phyloP scores from a whole-genome alignment of 2,797 vertebrate genomes.

The Rhincodon typus region DNA sequence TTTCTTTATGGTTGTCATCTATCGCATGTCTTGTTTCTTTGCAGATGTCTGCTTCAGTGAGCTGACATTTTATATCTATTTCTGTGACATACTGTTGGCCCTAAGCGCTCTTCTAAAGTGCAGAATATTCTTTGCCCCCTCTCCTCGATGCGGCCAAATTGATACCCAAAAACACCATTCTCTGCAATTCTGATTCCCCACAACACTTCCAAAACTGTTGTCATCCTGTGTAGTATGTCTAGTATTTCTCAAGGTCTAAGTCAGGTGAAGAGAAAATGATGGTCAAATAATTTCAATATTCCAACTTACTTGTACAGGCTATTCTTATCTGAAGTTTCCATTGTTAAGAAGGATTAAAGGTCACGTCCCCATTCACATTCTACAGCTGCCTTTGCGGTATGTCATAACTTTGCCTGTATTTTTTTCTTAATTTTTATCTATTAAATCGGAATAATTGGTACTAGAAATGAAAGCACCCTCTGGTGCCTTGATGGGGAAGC shows the following conservation, averaged over 20 bases:
- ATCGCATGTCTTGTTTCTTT: neutral
- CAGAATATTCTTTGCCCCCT: neutral
- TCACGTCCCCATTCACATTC: neutral
- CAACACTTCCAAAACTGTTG: too few relatives aligned
- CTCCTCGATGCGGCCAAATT: neutral
- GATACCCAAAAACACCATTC: neutral
- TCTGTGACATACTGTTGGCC: neutral
- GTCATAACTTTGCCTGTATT: neutral
- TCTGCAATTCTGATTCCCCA: neutral
- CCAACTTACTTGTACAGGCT: neutral
- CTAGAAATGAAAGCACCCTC: neutral
- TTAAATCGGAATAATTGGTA: neutral
- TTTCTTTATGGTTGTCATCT: neutral
- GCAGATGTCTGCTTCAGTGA: neutral
- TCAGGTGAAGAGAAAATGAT: neutral
- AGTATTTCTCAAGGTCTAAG: neutral
- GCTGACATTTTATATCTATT: neutral
- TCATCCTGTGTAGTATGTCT: neutral
- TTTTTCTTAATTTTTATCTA: neutral
- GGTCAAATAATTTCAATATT: neutral
- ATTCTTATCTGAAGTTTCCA: neutral
- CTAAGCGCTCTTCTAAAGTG: neutral
- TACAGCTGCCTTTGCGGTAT: neutral
- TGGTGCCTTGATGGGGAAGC: too few relatives aligned
- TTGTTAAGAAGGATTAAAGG: neutral